These are phyloP conservation scores for Chaetodon auriga DNA, from an alignment of 2,113 vertebrate genomes.

Conservation along the genomic window DNA sequence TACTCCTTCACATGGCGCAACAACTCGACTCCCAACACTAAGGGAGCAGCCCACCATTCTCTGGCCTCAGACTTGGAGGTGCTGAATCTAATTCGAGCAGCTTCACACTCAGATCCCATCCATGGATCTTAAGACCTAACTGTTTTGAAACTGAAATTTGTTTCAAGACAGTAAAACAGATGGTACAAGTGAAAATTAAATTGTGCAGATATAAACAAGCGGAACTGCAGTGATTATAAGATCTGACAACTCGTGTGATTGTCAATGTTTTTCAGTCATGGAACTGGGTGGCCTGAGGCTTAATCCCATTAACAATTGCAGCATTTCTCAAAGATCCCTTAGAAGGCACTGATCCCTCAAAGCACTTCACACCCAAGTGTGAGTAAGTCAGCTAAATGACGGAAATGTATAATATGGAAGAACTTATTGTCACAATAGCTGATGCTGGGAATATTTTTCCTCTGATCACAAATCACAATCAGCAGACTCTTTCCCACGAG, in stretches of 20 bases:
- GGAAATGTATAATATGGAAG: not conserved
- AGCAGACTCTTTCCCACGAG: constrained; percentile 24
- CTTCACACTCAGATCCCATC: not conserved
- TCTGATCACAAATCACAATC: constrained; percentile 44
- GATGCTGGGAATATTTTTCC: constrained; percentile 8
- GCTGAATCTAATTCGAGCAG: too few relatives aligned
- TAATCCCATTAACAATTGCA: not conserved
- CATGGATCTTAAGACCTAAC: not conserved
- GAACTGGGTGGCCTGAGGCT: not conserved
- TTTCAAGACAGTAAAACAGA: not conserved
- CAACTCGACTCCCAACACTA: not conserved
- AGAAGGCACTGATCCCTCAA: not conserved
- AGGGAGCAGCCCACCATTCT: too few relatives aligned
- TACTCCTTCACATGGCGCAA: not conserved
- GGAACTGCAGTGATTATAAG: not conserved
- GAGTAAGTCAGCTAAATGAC: constrained; percentile 21
- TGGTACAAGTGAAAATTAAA: not conserved
- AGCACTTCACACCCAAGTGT: not conserved
- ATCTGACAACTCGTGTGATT: not conserved
- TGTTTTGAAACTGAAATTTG: not conserved
- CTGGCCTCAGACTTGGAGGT: too few relatives aligned
- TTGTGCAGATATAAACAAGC: too few relatives aligned
- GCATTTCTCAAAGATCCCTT: not conserved
- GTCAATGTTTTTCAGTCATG: not conserved
- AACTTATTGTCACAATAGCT: not conserved